Base-by-base conservation (phyloP, 2,797 vertebrate genomes). In the Sebastes diaconus region DNA sequence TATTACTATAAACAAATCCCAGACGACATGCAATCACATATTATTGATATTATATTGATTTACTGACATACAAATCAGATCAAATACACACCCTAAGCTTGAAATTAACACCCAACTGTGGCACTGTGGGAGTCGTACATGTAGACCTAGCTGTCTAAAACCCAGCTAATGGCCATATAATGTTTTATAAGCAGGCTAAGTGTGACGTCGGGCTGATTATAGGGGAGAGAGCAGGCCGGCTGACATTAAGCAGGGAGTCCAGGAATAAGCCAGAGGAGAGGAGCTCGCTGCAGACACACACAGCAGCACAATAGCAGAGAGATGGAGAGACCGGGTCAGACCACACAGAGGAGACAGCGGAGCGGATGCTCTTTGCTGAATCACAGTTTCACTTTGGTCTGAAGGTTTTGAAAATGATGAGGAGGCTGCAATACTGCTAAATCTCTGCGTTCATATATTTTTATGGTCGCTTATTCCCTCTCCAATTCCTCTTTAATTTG, bases 181-280 rank as follows among this genome's bases (percentile, higher is more conserved):
- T 88, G 81, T 86, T 88, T 75, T 73, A 65, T 84, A 77, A 91
- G 78, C 54, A 77, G 68, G 58, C 75, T 87, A 59, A 90, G 83
- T 72, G 27, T 55, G 82, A 84, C 68, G 63, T 39, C 55, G 79
- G 87, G 83, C 78, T 78, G 83, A 90, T 84, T 70, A 73, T 59
- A 72, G 73, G 71, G 74, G 55, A 32, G 73, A 64, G 74, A 57
- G 82, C 73, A 54, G 67, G 50, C 75, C 32, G 67, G 67, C 66
- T 84, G 77, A 81, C 80, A 78, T 79, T 75, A 83, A 82, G 79
- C 73, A 73, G 68, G 18, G 77, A 86, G 86, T 77, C 72, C 75
- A 80, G 84, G 52, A 80, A 77, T 80, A 84, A 89, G 59, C 81
- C 63, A 27, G 57, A 4, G 52, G 27, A 83, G 72, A 65, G 8